Conservation (phyloP, 2,797 vertebrate genomes). For the Tadarida brasiliensis region DNA sequence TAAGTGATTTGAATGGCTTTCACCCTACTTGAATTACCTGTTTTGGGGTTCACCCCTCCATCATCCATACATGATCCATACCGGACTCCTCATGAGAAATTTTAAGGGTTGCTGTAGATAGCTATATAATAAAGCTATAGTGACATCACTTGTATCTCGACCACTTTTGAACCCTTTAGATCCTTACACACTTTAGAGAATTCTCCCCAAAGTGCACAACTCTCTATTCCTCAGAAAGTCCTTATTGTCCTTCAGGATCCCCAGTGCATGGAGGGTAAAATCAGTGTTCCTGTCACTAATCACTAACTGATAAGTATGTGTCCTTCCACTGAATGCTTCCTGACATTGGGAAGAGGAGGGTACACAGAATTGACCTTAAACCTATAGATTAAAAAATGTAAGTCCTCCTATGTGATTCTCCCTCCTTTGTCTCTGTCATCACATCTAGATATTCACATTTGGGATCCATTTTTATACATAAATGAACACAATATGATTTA, state of each 20-base stretch:
- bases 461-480: not conserved
- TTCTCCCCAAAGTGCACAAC: not conserved
- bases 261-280: not conserved
- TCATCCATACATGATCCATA: fast-evolving
- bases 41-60: not conserved
- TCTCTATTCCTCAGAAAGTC: not conserved
- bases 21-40: not conserved
- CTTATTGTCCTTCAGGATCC: not conserved
- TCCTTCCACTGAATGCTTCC: not conserved
- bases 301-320: not conserved
- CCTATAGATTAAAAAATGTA: not conserved
- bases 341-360: not conserved
- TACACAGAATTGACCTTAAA: not conserved
- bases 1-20: not conserved
- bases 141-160: not conserved
- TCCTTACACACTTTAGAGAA: not conserved
- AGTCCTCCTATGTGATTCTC: not conserved
- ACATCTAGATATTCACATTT: not conserved
- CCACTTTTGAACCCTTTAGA: not conserved
- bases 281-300: not conserved
- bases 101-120: not conserved
- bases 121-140: not conserved
- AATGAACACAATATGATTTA: not conserved
- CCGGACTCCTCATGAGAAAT: not conserved
- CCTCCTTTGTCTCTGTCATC: not conserved